Evolutionary conservation across 2,113 vertebrate genomes (phyloP), one percentile per base, ranked within the genome.

Genomic region (Sprattus sprattus): DNA sequence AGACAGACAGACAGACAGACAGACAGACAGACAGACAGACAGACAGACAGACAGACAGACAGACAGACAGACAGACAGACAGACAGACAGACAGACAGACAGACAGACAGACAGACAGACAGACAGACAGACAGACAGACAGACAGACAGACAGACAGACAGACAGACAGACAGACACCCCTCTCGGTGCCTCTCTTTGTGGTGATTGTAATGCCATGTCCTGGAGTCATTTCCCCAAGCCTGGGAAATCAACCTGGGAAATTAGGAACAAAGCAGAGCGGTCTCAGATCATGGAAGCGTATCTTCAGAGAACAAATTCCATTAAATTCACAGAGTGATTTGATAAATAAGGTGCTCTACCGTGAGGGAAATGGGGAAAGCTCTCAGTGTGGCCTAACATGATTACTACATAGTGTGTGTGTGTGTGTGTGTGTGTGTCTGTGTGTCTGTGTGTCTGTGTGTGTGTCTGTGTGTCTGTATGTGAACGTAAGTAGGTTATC

Each of bases 221-320:
- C 28, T 78, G 11, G 32, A 78, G 71, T 60, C 54, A 22, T 60
- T 60, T 22, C 18, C 54, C 18, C 54, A 22, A 20, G 18, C 54
- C 20, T 13, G 20, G 82, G 46, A 45, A 71, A 47, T 54, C 80
- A 82, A 78, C 83, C 71, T 52, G 83, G 83, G 83, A 85, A 87
- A 85, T 85, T 45, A 84, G 82, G 47, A 78, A 45, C 39, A 11
- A 60, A n/a, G 46, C 32, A 15, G 54, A 82, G 81, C 67, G 81
- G 85, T 85, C 39, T 87, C 25, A 49, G 28, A 81, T 84, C 83
- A 49, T 87, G 67, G 81, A 85, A n/a, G 9, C 45, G 11, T 20
- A 64, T 78, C 25, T 87, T 80, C 82, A 47, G 80, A 60, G 75
- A 84, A 81, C 67, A 47, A 22, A 45, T 60, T 78, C 25, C 54